Evolutionary conservation across 1,140 invertebrate species (phyloP), one percentile per base, ranked within the genome.

Genomic region (Eubasilissa regina): DNA sequence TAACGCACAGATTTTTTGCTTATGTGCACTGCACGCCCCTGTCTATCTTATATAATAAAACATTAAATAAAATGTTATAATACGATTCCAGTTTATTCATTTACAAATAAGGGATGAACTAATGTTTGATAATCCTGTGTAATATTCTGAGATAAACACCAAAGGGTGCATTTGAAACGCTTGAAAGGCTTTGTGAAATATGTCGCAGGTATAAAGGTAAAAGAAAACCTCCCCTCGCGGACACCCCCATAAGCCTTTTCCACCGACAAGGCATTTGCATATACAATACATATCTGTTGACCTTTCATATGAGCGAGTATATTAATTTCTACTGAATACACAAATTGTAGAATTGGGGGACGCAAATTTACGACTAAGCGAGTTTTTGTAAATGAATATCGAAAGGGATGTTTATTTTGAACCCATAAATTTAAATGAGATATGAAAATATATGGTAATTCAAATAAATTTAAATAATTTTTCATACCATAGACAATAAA

Each of bases 161-260:
- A 11, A 9, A 17, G 62, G 62, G 62, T 43, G 25, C 35, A 43
- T 44, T 66, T 66, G 25, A 17, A n/a, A 66, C 43, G 62, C 25
- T 66, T 66, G 62, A 66, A 47, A 66, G 43, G 11, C 13, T 43
- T 13, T 11, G 62, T 66, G 62, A 66, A 66, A 66, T 66, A 44
- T 66, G 62, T 66, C 62, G 25, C 62, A 66, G 62, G 62, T 66
- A 45, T n/a, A 66, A 66, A 66, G 25, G 62, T 44, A 66, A 66
- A 45, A 45, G n/a, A 66, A 66, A 66, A 21, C 58, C 58, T 62
- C 10, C 15, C 58, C 19, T 12, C 19, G 17, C 19, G 15, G 25
- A 45, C 62, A 0, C n/a, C 62, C 62, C 25, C 62, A 13, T 25
- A n/a, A 45, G 17, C 43, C 35, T n/a, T 66, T 66, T 47, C 62